Conservation (phyloP, 2,888 invertebrate genomes). For the Pachydiplax longipennis region DNA sequence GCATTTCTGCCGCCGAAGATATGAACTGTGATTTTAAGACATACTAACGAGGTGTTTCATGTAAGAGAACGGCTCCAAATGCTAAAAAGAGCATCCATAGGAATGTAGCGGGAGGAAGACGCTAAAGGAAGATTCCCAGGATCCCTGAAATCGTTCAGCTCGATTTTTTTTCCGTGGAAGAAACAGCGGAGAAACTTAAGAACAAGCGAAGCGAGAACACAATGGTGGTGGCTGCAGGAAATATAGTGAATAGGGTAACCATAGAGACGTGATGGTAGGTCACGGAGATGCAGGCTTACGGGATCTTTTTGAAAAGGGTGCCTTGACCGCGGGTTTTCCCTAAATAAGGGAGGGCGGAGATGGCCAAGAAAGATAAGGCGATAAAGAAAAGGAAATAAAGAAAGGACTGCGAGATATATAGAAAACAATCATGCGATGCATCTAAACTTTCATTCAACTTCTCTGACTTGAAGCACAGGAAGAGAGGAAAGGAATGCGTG, state of each 20-base stretch:
- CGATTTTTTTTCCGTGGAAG: not conserved
- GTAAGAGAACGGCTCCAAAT: no score
- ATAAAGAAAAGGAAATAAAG: no score
- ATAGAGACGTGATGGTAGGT: not conserved
- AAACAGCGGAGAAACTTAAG: not conserved
- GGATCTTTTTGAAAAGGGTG: not conserved
- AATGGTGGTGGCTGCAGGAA: not conserved
- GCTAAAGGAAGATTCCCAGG: not conserved
- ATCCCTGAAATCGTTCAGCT: not conserved
- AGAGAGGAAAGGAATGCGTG: no score
- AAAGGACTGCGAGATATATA: no score
- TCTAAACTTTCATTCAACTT: no score
- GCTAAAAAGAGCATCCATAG: no score
- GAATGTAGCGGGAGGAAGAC: no score
- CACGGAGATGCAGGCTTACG: not conserved
- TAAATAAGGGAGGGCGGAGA: not conserved
- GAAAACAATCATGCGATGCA: no score
- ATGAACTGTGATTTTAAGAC: no score
- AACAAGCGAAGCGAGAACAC: not conserved
- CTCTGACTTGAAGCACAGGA: no score
- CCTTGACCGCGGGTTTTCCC: not conserved
- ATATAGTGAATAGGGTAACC: not conserved
- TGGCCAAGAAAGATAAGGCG: not conserved
- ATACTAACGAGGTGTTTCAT: no score
- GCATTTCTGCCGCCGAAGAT: no score